Evolutionary conservation across 2,888 invertebrate genomes (phyloP).

Genomic region (Tachina fera): DNA sequence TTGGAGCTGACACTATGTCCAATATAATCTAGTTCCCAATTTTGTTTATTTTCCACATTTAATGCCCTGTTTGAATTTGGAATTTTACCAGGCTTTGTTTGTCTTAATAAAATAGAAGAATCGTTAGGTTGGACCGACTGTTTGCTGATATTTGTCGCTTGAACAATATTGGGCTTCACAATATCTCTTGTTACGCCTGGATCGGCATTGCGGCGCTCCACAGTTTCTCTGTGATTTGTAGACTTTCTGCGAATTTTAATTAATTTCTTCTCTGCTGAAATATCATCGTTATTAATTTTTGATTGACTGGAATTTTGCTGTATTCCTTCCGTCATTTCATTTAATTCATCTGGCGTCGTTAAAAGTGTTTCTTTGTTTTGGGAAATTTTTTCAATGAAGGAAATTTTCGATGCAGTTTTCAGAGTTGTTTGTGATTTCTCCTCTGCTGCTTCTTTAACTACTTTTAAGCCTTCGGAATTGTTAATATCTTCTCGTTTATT

Average conservation of each 20-base stretch:
- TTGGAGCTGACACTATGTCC: neutral
- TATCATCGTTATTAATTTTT: neutral
- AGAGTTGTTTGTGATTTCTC: neutral
- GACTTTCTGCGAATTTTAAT: constrained; percentile 19
- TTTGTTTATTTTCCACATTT: neutral
- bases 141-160: neutral
- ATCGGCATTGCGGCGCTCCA: neutral
- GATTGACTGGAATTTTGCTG: neutral
- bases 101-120: neutral
- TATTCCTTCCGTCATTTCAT: neutral
- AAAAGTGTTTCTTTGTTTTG: neutral
- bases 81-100: neutral
- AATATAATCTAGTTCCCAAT: neutral
- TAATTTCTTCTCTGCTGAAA: neutral
- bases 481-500: neutral
- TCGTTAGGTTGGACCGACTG: neutral
- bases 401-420: neutral
- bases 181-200: neutral
- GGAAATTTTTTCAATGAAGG: neutral
- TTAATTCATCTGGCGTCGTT: neutral
- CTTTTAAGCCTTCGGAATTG: neutral
- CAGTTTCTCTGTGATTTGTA: neutral
- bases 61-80: neutral
- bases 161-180: neutral
- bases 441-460: too few relatives aligned